Evolutionary conservation across 2,797 vertebrate species (phyloP).

Genomic region (Myripristis jacobus): DNA sequence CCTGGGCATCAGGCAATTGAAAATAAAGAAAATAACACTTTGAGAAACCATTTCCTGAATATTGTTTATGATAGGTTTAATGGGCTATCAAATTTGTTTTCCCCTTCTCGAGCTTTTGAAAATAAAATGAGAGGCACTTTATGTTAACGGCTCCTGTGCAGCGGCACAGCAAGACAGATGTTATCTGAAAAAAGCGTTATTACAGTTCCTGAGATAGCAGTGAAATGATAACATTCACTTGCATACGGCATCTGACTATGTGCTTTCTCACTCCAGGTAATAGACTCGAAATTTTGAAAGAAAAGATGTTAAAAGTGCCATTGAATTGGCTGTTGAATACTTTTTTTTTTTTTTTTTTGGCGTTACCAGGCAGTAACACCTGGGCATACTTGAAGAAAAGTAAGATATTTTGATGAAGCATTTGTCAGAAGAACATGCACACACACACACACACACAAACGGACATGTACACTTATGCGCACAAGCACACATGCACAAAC

Average conservation of each 20-base stretch:
- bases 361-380: not conserved
- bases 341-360: not conserved
- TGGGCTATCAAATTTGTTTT: slow-evolving; percentile 75
- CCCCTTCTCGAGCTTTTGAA: slow-evolving; percentile 54
- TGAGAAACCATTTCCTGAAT: slow-evolving; percentile 59
- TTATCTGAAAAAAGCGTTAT: slow-evolving; percentile 11
- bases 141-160: slow-evolving; percentile 30
- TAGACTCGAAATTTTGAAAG: slow-evolving; percentile 22
- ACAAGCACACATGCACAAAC: slow-evolving; percentile 8
- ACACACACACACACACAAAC: slow-evolving; percentile 4
- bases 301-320: not conserved
- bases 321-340: not conserved
- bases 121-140: slow-evolving; percentile 56
- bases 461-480: not conserved
- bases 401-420: not conserved
- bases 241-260: slow-evolving; percentile 19
- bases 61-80: slow-evolving; percentile 78
- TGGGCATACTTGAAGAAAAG: too few species aligned
- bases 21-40: slow-evolving; percentile 63
- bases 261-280: slow-evolving; percentile 20
- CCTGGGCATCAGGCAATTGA: slow-evolving; percentile 56
- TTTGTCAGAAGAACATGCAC: not conserved
- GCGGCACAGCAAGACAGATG: slow-evolving; percentile 31
- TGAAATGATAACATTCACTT: not conserved
- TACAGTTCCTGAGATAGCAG: slow-evolving; percentile 11